phyloP scores from a whole-genome alignment of 37 sponge, comb jelly and placozoan species.

The Bolinopsis microptera region DNA sequence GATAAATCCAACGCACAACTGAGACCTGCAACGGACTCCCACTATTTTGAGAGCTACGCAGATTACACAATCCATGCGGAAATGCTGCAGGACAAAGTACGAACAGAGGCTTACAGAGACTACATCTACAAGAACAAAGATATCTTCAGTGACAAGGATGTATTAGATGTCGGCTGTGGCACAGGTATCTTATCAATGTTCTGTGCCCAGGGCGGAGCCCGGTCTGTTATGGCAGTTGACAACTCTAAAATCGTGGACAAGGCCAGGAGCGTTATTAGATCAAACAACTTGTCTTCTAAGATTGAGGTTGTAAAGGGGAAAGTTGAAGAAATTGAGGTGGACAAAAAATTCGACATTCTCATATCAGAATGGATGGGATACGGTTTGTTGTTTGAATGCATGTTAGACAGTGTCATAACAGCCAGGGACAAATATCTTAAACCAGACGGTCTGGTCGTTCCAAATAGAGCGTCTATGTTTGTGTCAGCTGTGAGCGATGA shows the following conservation, averaged over 20 bases:
- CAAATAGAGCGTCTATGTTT: slow-evolving; percentile 20
- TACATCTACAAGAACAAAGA: slow-evolving; percentile 31
- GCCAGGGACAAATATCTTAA: slow-evolving; percentile 37
- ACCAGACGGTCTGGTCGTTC: slow-evolving; percentile 45
- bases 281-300: not conserved
- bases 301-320: slow-evolving; percentile 22
- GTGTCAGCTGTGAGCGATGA: slow-evolving; percentile 3
- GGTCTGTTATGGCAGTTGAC: slow-evolving; percentile 25
- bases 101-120: slow-evolving; percentile 59
- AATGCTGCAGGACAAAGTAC: slow-evolving; percentile 22
- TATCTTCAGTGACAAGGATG: not conserved
- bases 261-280: not conserved
- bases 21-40: not conserved
- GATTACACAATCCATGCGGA: slow-evolving; percentile 42
- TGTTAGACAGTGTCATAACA: slow-evolving; percentile 51
- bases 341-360: slow-evolving; percentile 9
- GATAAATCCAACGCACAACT: not conserved
- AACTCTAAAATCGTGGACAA: slow-evolving; percentile 49
- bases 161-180: slow-evolving; percentile 52
- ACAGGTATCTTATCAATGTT: slow-evolving; percentile 62
- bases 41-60: slow-evolving; percentile 62
- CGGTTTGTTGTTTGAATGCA: slow-evolving; percentile 40
- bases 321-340: not conserved
- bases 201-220: slow-evolving; percentile 31
- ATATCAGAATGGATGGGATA: slow-evolving; percentile 63